phyloP scores from a whole-genome alignment of 2,113 vertebrate genomes.

The Anguilla japonica region DNA sequence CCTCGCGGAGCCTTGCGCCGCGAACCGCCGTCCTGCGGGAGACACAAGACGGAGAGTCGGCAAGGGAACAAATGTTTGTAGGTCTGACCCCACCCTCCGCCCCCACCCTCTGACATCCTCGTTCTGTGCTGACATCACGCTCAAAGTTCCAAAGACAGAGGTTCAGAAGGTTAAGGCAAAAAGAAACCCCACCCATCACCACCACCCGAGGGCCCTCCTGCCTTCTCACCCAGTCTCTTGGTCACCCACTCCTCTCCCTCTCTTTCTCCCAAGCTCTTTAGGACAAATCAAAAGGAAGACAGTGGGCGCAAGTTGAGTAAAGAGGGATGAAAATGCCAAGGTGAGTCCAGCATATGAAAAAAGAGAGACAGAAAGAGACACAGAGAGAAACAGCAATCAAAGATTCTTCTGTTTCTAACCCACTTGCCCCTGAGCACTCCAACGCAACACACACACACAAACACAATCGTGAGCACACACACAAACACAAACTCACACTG shows the following conservation, averaged over 20 bases:
- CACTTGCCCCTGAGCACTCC: slow-evolving; percentile 22
- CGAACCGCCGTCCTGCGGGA: slow-evolving; percentile 23
- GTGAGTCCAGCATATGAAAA: not conserved
- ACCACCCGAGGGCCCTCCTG: not conserved
- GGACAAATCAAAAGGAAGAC: not conserved
- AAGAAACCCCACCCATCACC: not conserved
- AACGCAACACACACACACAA: not conserved
- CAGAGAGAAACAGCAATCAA: slow-evolving; percentile 46
- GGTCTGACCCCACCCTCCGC: slow-evolving; percentile 48
- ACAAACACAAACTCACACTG: slow-evolving; percentile 18
- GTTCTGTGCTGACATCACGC: not conserved
- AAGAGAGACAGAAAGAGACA: slow-evolving; percentile 10
- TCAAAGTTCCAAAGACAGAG: not conserved
- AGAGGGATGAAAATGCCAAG: slow-evolving; percentile 10
- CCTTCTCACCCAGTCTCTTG: not conserved
- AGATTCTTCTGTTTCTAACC: slow-evolving; percentile 46
- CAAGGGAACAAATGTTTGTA: slow-evolving; percentile 51
- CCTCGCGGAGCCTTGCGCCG: slow-evolving; percentile 37
- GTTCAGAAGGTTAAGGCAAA: not conserved
- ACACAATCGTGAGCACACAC: not conserved
- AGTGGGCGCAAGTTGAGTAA: slow-evolving; percentile 7
- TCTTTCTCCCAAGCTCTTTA: not conserved
- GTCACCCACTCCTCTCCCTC: not conserved
- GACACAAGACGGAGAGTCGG: slow-evolving; percentile 1
- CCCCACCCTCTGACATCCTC: slow-evolving; percentile 3